Conservation (phyloP, 2,113 vertebrate genomes). For the Zeus faber region DNA sequence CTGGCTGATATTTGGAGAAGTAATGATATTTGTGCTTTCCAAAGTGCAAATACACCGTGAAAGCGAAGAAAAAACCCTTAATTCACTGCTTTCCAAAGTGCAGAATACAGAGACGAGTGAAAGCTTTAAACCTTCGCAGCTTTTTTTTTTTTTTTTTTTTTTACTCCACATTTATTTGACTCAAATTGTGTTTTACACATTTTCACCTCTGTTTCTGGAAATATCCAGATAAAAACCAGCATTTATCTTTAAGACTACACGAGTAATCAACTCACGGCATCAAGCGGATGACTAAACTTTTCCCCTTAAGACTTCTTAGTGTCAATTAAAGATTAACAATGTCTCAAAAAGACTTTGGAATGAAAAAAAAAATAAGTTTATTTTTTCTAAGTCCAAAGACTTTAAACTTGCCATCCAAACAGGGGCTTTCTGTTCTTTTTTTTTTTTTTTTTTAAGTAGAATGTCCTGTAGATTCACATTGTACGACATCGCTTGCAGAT, state of each 20-base stretch:
- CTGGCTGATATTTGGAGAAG: too few relatives aligned
- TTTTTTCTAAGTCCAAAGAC: conserved; percentile 72
- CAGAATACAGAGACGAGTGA: too few relatives aligned
- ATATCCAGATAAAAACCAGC: conserved; percentile 40
- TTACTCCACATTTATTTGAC: too few relatives aligned
- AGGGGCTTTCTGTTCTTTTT: conserved; percentile 68
- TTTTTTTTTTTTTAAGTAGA: too few relatives aligned
- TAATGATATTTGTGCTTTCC: conserved; percentile 7
- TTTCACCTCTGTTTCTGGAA: conserved; percentile 26
- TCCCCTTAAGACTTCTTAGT: conserved; percentile 80
- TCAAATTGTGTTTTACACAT: conserved; percentile 30
- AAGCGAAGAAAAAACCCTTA: too few relatives aligned
- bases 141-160: too few relatives aligned
- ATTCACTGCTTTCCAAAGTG: too few relatives aligned
- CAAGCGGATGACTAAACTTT: conserved; percentile 51
- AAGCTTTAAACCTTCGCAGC: too few relatives aligned
- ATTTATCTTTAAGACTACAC: conserved; percentile 66
- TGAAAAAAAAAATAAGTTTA: conserved; percentile 58
- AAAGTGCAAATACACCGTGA: too few relatives aligned
- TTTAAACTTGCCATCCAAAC: conserved; percentile 67
- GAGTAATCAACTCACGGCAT: conserved; percentile 63
- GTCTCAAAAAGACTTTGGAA: conserved; percentile 69
- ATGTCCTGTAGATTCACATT: conserved; percentile 66
- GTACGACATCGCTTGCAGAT: conserved; percentile 83
- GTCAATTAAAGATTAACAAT: conserved; percentile 76